phyloP scores from a whole-genome alignment of 2,888 invertebrate species.

The Chrysina gloriosa region DNA sequence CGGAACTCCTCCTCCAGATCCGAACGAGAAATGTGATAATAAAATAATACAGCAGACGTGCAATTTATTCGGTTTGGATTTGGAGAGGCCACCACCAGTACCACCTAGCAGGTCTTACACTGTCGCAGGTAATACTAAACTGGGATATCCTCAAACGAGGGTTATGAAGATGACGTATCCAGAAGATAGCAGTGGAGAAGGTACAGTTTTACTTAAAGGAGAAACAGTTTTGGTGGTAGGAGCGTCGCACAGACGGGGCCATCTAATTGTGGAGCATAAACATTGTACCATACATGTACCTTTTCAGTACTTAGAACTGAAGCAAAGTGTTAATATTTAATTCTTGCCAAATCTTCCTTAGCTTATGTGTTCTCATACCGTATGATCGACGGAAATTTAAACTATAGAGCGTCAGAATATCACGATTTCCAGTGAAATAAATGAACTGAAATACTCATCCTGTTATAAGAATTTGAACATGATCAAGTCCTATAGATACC shows the following conservation, averaged over 20 bases:
- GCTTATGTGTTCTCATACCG: constrained; percentile 27
- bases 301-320: constrained; percentile 84
- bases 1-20: constrained; percentile 86
- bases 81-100: constrained; percentile 92
- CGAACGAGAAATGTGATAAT: constrained; percentile 86
- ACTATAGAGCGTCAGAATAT: too few species aligned
- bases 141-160: constrained; percentile 92
- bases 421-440: too few species aligned
- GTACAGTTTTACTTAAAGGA: constrained; percentile 79
- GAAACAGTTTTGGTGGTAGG: constrained; percentile 90
- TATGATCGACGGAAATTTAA: background rate
- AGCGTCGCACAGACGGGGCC: constrained; percentile 86
- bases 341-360: constrained; percentile 48
- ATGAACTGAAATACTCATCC: background rate
- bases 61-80: constrained; percentile 88
- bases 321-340: constrained; percentile 66
- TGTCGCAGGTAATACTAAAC: constrained; percentile 88
- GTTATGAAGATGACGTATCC: constrained; percentile 91
- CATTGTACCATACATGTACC: constrained; percentile 79
- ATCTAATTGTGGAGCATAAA: constrained; percentile 87
- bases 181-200: constrained; percentile 68
- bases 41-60: constrained; percentile 92
- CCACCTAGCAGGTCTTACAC: constrained; percentile 92
- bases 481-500: too few species aligned
- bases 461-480: too few species aligned